These are phyloP conservation scores for Speoplatyrhinus poulsoni DNA, from an alignment of 2,113 vertebrate genomes.

Conservation along the genomic window DNA sequence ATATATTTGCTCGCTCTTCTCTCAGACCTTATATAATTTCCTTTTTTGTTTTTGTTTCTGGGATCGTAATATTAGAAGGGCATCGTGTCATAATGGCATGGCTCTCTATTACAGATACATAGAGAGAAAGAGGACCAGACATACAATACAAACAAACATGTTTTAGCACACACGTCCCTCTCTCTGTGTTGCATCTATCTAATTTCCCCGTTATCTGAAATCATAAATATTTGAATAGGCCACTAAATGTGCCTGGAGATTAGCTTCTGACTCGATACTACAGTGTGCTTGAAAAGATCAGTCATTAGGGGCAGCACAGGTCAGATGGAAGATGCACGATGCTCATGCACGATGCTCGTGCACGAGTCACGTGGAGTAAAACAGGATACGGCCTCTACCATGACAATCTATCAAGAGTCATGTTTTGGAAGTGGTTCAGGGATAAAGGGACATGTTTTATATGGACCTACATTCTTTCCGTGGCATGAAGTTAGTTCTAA, in stretches of 20 bases:
- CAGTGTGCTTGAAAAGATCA: neutral
- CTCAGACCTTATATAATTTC: slow-evolving; percentile 29
- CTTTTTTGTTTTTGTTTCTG: slow-evolving; percentile 40
- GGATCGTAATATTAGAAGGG: neutral
- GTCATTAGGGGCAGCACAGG: neutral
- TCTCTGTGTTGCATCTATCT: slow-evolving; percentile 12
- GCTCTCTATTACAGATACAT: neutral
- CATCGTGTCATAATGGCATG: neutral
- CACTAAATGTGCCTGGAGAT: slow-evolving; percentile 12
- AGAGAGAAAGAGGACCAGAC: neutral
- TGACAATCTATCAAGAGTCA: neutral
- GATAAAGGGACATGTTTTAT: neutral
- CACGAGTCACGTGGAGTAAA: slow-evolving; percentile 20
- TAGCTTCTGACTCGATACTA: slow-evolving; percentile 27
- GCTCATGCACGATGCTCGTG: neutral
- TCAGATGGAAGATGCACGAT: neutral
- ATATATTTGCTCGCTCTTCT: neutral
- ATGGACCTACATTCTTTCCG: too few species aligned
- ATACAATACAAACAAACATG: too few species aligned
- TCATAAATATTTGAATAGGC: too few species aligned
- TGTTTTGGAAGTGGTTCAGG: neutral
- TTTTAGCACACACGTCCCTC: slow-evolving; percentile 26
- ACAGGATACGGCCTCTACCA: slow-evolving; percentile 19
- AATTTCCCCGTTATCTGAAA: neutral
- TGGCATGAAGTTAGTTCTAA: too few species aligned